Percentiles rank a stretch among this genome's conserved stretches.
Evolutionary conservation across 2,113 vertebrate genomes (phyloP).

Genomic region (Hepsetus odoe): DNA sequence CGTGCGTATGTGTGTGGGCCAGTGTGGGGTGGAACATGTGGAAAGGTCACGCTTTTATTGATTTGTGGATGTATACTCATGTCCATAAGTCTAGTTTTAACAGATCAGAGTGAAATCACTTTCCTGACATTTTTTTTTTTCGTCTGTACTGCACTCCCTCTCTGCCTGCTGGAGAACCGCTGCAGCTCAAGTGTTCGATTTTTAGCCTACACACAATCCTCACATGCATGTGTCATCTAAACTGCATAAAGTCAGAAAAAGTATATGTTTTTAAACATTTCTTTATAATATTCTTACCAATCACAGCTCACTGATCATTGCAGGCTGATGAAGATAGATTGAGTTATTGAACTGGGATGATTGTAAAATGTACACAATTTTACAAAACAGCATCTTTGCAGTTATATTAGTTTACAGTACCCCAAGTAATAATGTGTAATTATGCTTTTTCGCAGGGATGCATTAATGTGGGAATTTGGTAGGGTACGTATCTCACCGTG

Average conservation of each 20-base stretch:
- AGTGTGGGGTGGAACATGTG: constrained; percentile 11
- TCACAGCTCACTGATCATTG: no score
- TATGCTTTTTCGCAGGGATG: not conserved
- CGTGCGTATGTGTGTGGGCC: not conserved
- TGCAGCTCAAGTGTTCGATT: not conserved
- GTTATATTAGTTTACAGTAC: no score
- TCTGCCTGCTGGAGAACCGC: not conserved
- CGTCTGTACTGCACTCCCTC: not conserved
- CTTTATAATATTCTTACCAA: no score
- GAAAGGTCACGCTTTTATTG: constrained; percentile 18
- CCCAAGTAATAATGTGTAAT: not conserved
- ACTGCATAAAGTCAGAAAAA: not conserved
- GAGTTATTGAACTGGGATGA: not conserved
- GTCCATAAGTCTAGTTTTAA: constrained; percentile 18
- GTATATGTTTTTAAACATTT: no score
- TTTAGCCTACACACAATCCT: not conserved
- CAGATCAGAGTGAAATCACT: constrained; percentile 37
- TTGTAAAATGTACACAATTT: no score
- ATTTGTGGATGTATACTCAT: constrained; percentile 25
- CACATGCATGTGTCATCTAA: not conserved
- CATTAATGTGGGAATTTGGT: no score
- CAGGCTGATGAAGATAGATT: no score
- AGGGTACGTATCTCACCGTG: no score
- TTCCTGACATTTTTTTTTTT: constrained; percentile 20
- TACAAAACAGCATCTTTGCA: not conserved